Base-by-base conservation (phyloP, 2,888 invertebrate genomes). In the Drosophila setosimentum region DNA sequence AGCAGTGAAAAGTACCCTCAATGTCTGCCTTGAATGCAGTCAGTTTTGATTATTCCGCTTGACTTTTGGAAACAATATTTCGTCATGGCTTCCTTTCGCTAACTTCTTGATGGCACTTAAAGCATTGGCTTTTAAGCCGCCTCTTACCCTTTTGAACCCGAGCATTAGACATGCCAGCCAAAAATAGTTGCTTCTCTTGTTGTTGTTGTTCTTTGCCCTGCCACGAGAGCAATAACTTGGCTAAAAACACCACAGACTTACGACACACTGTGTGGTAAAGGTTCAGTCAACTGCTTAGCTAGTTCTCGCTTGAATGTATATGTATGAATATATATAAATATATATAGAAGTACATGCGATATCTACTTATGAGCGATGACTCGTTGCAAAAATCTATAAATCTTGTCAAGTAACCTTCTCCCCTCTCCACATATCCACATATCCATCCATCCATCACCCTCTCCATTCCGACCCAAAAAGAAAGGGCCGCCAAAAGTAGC, bases 301-400 rank as follows among this genome's bases (percentile, higher is more conserved):
- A 54, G 24, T 45, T 57, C 40, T 45, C 57, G 40, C 51, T 57
- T 45, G 21, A 21, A 45, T 53, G 55, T 42, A 40, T 57, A 59
- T 70, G 61, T 61, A 66, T 60, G 35, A 27, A 5, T 33, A 33
- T 18, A 18, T 18, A 8, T 45, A 45, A 24, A 45, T 45, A 24
- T 24, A 45, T 4, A 16, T 45, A 24, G 24, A 27, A 37, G n/a
- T 71, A 67, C 67, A 76, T 57, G 33, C 50, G n/a, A 48, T 27
- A 40, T 50, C 64, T 42, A 61, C 60, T 51, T 73, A 71, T 78
- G 73, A 76, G 68, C 78, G 84, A 84, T 80, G 87, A 76, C 73
- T 82, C 71, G 69, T 61, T 73, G 68, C 70, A 76, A 84, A 83
- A 71, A 82, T 84, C 77, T 76, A 87, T 86, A 86, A 86, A 86